These are phyloP conservation scores for Archaeoteleia sp. DNA, from an alignment of 2,888 invertebrate genomes.

Conservation along the genomic window DNA sequence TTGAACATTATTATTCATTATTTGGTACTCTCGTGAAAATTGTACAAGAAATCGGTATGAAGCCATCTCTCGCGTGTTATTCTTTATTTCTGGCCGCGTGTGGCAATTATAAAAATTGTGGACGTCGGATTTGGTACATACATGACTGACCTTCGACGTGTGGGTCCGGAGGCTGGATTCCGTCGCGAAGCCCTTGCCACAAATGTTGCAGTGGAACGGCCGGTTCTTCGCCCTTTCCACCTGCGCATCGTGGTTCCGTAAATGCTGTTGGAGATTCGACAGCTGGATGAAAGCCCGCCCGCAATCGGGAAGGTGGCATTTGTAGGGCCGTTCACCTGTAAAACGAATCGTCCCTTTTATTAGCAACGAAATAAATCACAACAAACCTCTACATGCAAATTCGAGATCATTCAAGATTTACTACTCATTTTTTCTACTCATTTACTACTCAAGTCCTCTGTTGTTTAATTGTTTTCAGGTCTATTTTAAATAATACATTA, in stretches of 20 bases:
- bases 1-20: background rate
- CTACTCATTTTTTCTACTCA: too few species aligned
- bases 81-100: slow-evolving; percentile 52
- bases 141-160: slow-evolving; percentile 95
- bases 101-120: slow-evolving; percentile 60
- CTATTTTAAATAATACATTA: too few species aligned
- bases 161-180: slow-evolving; percentile 96
- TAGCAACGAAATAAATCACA: slow-evolving; percentile 6
- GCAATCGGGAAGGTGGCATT: slow-evolving; percentile 96
- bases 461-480: too few species aligned
- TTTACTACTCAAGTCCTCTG: too few species aligned
- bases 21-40: background rate
- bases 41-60: slow-evolving; percentile 19
- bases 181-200: slow-evolving; percentile 97
- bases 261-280: slow-evolving; percentile 96
- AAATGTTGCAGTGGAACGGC: slow-evolving; percentile 96
- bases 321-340: slow-evolving; percentile 96
- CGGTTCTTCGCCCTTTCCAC: slow-evolving; percentile 95
- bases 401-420: too few species aligned
- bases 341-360: slow-evolving; percentile 58
- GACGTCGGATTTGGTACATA: slow-evolving; percentile 77
- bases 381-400: too few species aligned
- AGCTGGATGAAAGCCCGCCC: slow-evolving; percentile 97
- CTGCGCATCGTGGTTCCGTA: slow-evolving; percentile 96
- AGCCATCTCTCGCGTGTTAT: slow-evolving; percentile 54